Evolutionary conservation across 2,797 vertebrate genomes (phyloP).

Genomic region (Sebastes wilsoni): DNA sequence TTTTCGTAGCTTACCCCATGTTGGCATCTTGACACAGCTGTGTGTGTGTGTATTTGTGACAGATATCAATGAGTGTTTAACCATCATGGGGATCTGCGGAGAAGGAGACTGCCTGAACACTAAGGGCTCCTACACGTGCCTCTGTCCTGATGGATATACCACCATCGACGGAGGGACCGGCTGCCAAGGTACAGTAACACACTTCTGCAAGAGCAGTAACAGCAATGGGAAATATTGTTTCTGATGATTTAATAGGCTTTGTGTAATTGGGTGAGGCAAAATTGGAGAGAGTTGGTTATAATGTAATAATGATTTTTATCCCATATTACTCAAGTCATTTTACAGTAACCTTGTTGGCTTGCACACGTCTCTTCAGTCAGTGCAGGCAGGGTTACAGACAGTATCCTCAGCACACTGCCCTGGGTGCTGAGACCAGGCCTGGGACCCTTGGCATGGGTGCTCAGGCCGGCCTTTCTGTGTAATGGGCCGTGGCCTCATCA

Average conservation of each 20-base stretch:
- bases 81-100: constrained; percentile 79
- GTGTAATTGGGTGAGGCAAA: constrained; percentile 54
- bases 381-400: constrained; percentile 21
- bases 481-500: constrained; percentile 66
- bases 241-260: constrained; percentile 29
- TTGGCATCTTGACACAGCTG: constrained; percentile 42
- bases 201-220: background rate
- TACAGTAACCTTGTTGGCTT: constrained; percentile 13
- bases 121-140: constrained; percentile 87
- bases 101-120: constrained; percentile 87
- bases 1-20: constrained; percentile 30
- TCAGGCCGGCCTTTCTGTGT: constrained; percentile 45
- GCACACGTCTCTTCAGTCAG: background rate
- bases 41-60: constrained; percentile 51
- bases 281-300: constrained; percentile 30
- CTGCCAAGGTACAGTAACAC: constrained; percentile 84
- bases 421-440: constrained; percentile 29
- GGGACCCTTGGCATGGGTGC: constrained; percentile 45
- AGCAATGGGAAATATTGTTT: constrained; percentile 15
- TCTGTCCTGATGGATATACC: constrained; percentile 85
- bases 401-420: constrained; percentile 19
- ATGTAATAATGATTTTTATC: constrained; percentile 18
- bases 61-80: constrained; percentile 88
- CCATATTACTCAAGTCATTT: constrained; percentile 15
- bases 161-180: constrained; percentile 64